phyloP scores from a whole-genome alignment of 2,888 invertebrate genomes.

The Hybos culiciformis region DNA sequence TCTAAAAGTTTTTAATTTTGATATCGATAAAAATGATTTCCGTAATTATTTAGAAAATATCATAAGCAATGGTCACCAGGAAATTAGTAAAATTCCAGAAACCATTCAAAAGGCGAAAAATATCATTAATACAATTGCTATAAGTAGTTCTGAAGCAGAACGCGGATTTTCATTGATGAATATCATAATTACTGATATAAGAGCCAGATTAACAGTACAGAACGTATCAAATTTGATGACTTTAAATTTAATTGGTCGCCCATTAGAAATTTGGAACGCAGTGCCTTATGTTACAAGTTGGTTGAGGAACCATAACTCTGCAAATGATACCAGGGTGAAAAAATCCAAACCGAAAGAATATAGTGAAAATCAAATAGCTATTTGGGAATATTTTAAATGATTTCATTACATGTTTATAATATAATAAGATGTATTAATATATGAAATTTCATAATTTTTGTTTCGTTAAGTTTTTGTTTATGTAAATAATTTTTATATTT shows the following conservation, averaged over 20 bases:
- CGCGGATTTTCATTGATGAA: background rate
- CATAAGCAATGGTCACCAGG: background rate
- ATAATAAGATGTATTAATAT: no score
- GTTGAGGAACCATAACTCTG: background rate
- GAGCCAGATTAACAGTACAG: background rate
- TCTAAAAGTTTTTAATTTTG: background rate
- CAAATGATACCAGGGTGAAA: background rate
- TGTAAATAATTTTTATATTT: no score
- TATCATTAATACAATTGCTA: no score
- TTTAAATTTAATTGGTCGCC: background rate
- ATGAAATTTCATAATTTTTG: no score
- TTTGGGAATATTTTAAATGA: background rate
- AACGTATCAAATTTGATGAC: background rate
- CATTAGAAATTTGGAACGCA: conserved; percentile 1
- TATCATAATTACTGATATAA: background rate
- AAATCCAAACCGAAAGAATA: background rate
- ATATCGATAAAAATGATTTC: background rate
- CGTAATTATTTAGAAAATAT: background rate
- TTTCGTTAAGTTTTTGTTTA: no score
- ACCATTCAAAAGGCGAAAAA: no score
- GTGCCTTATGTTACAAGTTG: background rate
- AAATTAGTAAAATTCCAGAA: background rate
- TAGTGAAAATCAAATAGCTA: background rate
- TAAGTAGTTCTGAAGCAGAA: no score
- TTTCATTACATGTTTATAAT: no score